Base-by-base conservation (phyloP, 1,140 invertebrate species). In the Anagrus nilaparvatae region DNA sequence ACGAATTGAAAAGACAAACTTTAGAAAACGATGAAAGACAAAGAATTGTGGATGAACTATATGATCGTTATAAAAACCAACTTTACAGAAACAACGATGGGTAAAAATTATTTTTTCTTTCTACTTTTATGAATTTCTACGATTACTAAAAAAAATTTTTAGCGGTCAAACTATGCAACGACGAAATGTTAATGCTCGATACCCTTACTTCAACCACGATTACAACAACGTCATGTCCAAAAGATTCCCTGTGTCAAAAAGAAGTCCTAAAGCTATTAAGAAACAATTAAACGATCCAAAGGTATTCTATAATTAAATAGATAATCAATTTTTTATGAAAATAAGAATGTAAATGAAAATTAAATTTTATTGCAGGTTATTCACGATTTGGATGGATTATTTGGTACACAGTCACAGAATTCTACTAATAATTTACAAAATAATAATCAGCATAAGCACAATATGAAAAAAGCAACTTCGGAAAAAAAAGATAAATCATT, bases 311-410 rank as follows among this genome's bases (percentile, higher is more conserved):
- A 12, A 20, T 20, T 5, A 32, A 8, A 14, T 28, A 3, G 12
- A n/a, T n/a, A n/a, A n/a, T n/a, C n/a, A n/a, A n/a, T n/a, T n/a
- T n/a, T n/a, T n/a, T n/a, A n/a, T n/a, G n/a, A n/a, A n/a, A n/a
- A n/a, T n/a, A n/a, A n/a, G n/a, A n/a, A n/a, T n/a, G n/a, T n/a
- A n/a, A n/a, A n/a, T n/a, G n/a, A n/a, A n/a, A n/a, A n/a, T 23
- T 23, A 25, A 19, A 4, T 16, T 5, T 8, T 5, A 5, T 17
- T 17, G 14, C 17, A 65, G 62, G 60, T 65, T 7, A 63, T 58
- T 4, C 53, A 64, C 43, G 65, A 67, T 40, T 32, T 67, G 9
- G 63, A 62, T 6, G 50, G 52, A 4, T 34, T 65, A 6, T 67
- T 67, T 19, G 60, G 59, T 10, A 46, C 52, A 0, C 54, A 64